Conservation (phyloP, 2,888 invertebrate genomes). For the Cepaea hortensis region DNA sequence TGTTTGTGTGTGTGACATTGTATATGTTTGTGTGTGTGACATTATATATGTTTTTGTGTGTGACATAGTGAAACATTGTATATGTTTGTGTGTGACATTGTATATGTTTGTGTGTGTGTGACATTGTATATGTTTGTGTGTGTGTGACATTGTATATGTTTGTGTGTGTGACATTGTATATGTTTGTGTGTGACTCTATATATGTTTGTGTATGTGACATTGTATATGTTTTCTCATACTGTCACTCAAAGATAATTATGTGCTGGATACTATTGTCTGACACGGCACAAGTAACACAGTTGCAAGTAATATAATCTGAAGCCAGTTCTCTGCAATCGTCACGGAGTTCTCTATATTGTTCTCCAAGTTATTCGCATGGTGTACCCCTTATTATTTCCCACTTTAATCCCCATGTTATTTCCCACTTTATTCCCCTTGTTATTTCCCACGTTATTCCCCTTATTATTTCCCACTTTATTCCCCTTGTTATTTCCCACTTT, state of each 20-base stretch:
- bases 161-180: too few species aligned
- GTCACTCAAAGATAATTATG: too few species aligned
- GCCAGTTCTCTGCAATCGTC: too few species aligned
- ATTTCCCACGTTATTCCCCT: background rate
- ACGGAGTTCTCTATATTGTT: too few species aligned
- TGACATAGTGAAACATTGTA: too few species aligned
- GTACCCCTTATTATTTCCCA: background rate
- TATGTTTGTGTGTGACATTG: constrained; percentile 35
- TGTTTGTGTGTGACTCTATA: constrained; percentile 35
- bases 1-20: background rate
- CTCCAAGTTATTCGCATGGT: too few species aligned
- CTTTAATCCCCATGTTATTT: background rate
- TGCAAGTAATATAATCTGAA: too few species aligned
- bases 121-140: too few species aligned
- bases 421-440: background rate
- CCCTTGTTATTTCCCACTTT: background rate
- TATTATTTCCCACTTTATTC: background rate
- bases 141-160: too few species aligned
- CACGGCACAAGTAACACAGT: too few species aligned
- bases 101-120: too few species aligned
- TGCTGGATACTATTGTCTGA: too few species aligned
- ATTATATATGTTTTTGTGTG: constrained; percentile 1
- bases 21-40: constrained; percentile 28
- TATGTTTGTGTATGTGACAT: constrained; percentile 19
- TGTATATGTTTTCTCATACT: background rate